phyloP scores from a whole-genome alignment of 2,797 vertebrate genomes.

The Toxotes lorentzi region DNA sequence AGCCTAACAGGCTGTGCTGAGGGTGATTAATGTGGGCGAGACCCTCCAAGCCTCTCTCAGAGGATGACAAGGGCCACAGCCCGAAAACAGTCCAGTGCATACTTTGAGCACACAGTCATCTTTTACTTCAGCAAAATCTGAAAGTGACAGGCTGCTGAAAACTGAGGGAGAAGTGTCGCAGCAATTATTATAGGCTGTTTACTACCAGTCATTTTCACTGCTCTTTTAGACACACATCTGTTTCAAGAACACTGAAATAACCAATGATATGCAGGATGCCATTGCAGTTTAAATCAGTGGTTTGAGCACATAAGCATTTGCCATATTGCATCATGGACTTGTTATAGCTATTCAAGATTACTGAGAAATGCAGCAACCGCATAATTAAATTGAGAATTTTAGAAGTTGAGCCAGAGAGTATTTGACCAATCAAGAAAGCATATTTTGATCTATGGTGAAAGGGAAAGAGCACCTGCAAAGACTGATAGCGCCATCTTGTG shows the following conservation, averaged over 20 bases:
- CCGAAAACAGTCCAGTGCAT: constrained; percentile 60
- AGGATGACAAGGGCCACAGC: constrained; percentile 56
- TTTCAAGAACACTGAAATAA: background rate
- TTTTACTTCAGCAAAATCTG: constrained; percentile 49
- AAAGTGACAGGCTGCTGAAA: constrained; percentile 65
- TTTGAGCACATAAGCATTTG: background rate
- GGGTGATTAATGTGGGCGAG: constrained; percentile 73
- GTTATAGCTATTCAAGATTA: background rate
- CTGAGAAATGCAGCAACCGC: background rate
- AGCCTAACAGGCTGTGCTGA: constrained; percentile 42
- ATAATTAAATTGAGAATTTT: background rate
- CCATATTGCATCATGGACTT: background rate
- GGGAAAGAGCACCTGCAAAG: constrained; percentile 13
- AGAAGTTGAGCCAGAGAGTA: background rate
- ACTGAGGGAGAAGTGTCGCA: constrained; percentile 33
- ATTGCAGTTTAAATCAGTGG: background rate
- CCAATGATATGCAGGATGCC: background rate
- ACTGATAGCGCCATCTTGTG: constrained; percentile 64
- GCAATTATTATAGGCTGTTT: constrained; percentile 51
- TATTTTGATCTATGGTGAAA: background rate
- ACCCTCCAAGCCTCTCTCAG: constrained; percentile 59
- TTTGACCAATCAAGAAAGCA: constrained; percentile 10
- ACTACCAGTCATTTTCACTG: constrained; percentile 44
- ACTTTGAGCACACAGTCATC: constrained; percentile 61
- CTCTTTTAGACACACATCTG: constrained; percentile 31